Percentiles rank a stretch among this genome's conserved stretches.
Conservation (phyloP, 2,888 invertebrate genomes). For the Dolomedes plantarius region DNA sequence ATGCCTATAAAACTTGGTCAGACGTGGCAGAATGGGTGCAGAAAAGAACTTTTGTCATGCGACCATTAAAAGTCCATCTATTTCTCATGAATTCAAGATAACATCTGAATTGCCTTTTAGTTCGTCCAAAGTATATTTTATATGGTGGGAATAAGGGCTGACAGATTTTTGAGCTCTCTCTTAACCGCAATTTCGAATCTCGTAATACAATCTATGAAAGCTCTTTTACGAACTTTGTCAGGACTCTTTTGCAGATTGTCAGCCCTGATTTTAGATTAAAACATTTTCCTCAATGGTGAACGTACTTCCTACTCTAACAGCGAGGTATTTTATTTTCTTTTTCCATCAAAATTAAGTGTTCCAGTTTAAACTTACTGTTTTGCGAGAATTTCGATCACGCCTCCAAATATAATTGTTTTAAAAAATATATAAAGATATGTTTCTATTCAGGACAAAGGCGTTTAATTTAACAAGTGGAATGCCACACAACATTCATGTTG, state of each 20-base stretch:
- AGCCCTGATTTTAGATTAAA: slow-evolving; percentile 7
- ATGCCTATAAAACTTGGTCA: slow-evolving; percentile 42
- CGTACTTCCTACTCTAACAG: not conserved
- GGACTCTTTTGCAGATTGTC: slow-evolving; percentile 5
- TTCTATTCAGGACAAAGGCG: too few species aligned
- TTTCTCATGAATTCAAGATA: slow-evolving; percentile 62
- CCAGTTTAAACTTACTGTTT: not conserved
- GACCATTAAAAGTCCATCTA: slow-evolving; percentile 68
- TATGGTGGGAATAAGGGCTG: slow-evolving; percentile 35
- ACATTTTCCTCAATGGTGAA: not conserved
- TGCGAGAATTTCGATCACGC: too few species aligned
- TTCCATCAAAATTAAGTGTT: not conserved
- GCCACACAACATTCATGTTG: too few species aligned
- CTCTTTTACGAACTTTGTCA: slow-evolving; percentile 43
- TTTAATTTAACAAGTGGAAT: too few species aligned
- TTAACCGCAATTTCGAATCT: slow-evolving; percentile 39
- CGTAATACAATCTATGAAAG: slow-evolving; percentile 38
- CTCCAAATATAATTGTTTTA: too few species aligned
- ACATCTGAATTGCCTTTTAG: slow-evolving; percentile 63
- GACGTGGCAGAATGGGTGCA: slow-evolving; percentile 19
- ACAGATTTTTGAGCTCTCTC: slow-evolving; percentile 42
- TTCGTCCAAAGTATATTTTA: slow-evolving; percentile 53
- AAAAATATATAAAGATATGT: too few species aligned
- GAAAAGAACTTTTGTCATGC: slow-evolving; percentile 46
- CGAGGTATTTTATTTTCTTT: not conserved